Conservation (phyloP, 1,140 invertebrate species). For the Vanessa atalanta region DNA sequence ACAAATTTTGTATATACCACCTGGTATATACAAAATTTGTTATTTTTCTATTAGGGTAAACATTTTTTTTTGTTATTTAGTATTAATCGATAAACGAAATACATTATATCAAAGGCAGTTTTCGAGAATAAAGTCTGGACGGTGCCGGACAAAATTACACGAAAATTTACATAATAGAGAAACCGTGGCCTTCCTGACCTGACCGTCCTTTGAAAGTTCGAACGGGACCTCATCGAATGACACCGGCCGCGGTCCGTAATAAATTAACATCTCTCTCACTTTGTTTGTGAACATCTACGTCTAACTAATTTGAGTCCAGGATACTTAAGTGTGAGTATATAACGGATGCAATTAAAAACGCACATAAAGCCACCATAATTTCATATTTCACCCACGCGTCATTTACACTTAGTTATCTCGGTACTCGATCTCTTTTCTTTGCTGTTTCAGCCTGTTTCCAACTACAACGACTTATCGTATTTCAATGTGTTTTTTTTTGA, state of each 20-base stretch:
- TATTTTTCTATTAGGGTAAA: too few relatives aligned
- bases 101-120: not conserved
- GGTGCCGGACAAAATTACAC: constrained; percentile 67
- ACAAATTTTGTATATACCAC: too few relatives aligned
- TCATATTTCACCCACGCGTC: not conserved
- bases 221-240: constrained; percentile 63
- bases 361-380: not conserved
- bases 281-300: constrained; percentile 11
- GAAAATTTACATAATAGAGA: constrained; percentile 79
- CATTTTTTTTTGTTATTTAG: too few relatives aligned
- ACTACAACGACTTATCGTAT: too few relatives aligned
- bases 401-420: not conserved
- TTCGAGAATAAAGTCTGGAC: constrained; percentile 67
- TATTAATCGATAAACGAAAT: not conserved
- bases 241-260: constrained; percentile 37
- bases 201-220: constrained; percentile 70
- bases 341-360: not conserved
- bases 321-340: not conserved
- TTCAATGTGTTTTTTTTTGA: too few relatives aligned
- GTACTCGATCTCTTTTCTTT: not conserved
- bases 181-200: constrained; percentile 62
- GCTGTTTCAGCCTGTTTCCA: too few relatives aligned
- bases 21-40: too few relatives aligned
- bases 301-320: constrained; percentile 16
- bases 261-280: constrained; percentile 26